Evolutionary conservation across 2,888 invertebrate species (phyloP), one percentile per base, ranked within the genome.

Genomic region (Philonicus albiceps): DNA sequence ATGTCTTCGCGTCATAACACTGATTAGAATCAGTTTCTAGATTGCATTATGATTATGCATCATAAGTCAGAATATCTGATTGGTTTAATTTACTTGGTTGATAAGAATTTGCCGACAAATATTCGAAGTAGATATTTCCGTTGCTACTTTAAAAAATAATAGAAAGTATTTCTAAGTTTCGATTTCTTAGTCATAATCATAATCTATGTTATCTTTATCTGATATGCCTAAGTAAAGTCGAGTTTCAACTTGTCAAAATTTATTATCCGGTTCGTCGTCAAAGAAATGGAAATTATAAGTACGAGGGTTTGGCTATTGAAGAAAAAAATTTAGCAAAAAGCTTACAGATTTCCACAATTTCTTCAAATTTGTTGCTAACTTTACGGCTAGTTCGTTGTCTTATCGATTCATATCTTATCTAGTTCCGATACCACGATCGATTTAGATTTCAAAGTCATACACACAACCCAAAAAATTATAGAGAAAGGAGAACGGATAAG

Each of bases 381-480:
- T 78, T 78, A 22, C 34, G 40, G 40, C 27, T 13, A 30, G 43
- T 7, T 49, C 78, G 13, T 43, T 43, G 40, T 78, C 78, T 78
- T 78, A 78, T 78, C 78, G 22, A 78, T 27, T 78, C 19, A 78
- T 78, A 78, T 78, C 78, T 78, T 78, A 78, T 78, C 78, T 43
- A 43, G 22, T 43, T 78, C 37, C 16, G 43, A 43, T 78, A n/a
- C 34, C 40, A 34, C 27, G 78, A 16, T 11, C 43, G 22, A 78
- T 16, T 78, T 19, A 8, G 34, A 78, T 22, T 43, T 22, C 16
- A 27, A 43, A 78, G 22, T 0, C 55, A 19, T 1, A 22, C 55
- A 55, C n/a, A 22, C 3, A 49, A 0, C 0, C 43, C 22, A 19
- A 0, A 7, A 55, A 8, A 1, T 55, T 19, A n/a, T 22, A 19